Percentiles rank a stretch among this genome's conserved stretches.
phyloP scores from a whole-genome alignment of 2,113 vertebrate genomes.

The Microcebus jonahi region DNA sequence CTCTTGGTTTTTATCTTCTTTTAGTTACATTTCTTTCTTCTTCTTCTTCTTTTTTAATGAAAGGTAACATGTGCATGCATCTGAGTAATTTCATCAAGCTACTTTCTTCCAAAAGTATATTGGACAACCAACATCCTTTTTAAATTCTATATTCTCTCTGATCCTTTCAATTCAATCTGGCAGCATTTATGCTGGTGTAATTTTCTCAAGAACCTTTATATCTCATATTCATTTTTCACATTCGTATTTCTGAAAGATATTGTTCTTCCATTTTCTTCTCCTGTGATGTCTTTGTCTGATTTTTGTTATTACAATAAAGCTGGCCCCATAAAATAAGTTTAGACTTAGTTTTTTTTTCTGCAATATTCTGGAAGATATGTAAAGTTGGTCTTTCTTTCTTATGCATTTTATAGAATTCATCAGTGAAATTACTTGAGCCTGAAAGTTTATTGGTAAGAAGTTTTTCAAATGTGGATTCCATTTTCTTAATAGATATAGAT shows the following conservation, averaged over 20 bases:
- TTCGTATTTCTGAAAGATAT: neutral
- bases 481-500: neutral
- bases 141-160: neutral
- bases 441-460: neutral
- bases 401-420: neutral
- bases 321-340: neutral
- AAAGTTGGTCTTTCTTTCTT: neutral
- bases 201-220: neutral
- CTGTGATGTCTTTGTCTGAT: neutral
- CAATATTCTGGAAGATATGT: neutral
- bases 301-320: neutral
- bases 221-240: neutral
- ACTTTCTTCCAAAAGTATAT: neutral
- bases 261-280: neutral
- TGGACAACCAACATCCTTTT: neutral
- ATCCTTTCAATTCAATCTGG: neutral
- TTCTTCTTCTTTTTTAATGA: neutral
- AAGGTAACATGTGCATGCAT: neutral
- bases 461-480: neutral
- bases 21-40: neutral
- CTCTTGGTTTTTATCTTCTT: neutral
- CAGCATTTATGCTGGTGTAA: neutral
- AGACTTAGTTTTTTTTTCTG: neutral
- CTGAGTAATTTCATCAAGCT: neutral
- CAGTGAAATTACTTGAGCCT: neutral